Percentiles rank a stretch among this genome's conserved stretches.
phyloP scores from a whole-genome alignment of 2,888 invertebrate species.

The Eupithecia subfuscata region DNA sequence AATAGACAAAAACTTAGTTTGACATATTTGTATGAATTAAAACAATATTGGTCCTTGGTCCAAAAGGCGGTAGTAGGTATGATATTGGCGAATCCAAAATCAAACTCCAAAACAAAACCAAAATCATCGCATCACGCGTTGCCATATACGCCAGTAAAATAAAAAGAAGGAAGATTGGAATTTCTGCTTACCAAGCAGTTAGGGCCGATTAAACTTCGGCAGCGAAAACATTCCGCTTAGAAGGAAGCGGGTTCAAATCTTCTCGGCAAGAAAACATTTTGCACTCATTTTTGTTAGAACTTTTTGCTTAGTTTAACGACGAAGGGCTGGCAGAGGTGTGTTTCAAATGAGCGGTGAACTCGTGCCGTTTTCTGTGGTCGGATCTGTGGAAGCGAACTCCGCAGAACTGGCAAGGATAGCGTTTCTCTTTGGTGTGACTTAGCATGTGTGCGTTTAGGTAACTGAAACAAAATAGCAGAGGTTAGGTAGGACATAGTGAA shows the following conservation, averaged over 20 bases:
- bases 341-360: conserved; percentile 70
- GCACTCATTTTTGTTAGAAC: neutral
- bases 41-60: neutral
- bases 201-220: neutral
- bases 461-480: conserved; percentile 45
- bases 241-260: neutral
- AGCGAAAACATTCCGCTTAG: neutral
- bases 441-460: conserved; percentile 68
- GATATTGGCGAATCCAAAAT: neutral
- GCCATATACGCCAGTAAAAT: neutral
- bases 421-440: conserved; percentile 72
- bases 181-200: neutral
- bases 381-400: conserved; percentile 70
- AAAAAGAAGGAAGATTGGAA: neutral
- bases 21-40: neutral
- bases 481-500: too few relatives aligned
- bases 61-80: neutral
- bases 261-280: neutral
- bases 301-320: neutral
- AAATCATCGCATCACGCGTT: neutral
- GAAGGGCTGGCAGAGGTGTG: conserved; percentile 41
- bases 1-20: neutral
- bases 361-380: conserved; percentile 75
- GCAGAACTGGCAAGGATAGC: conserved; percentile 72
- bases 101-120: neutral